Conservation (phyloP, 2,888 invertebrate genomes). For the Petrophora chlorosata region DNA sequence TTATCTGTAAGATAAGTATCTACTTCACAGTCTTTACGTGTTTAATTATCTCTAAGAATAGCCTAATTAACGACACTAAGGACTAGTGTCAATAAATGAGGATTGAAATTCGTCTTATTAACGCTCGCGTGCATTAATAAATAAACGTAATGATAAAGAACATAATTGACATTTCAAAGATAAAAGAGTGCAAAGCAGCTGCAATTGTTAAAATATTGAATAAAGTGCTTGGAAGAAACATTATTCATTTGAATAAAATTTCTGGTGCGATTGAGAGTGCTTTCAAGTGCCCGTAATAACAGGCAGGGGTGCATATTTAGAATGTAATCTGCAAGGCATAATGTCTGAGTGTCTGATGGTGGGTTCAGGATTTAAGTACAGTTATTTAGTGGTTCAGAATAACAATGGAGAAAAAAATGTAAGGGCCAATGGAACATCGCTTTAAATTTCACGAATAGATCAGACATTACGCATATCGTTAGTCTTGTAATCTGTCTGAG, state of each 20-base stretch:
- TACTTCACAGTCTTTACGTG: neutral
- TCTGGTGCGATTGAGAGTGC: conserved; percentile 4
- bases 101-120: conserved; percentile 3
- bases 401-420: no score
- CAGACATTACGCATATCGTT: no score
- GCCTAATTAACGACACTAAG: conserved; percentile 24
- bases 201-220: no score
- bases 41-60: conserved; percentile 13
- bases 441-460: no score
- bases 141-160: neutral
- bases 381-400: no score
- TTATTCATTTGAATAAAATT: conserved; percentile 9
- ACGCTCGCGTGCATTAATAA: neutral
- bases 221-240: conserved; percentile 1
- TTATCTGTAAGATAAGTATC: neutral
- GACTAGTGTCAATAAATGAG: conserved; percentile 2
- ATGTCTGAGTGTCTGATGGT: no score
- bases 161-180: conserved; percentile 14
- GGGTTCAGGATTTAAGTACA: no score
- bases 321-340: neutral
- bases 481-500: no score
- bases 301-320: neutral
- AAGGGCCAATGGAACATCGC: no score
- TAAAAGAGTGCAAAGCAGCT: conserved; percentile 8
- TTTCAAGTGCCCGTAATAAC: conserved; percentile 9